Conservation (phyloP, 1,140 invertebrate genomes). For the Drosophila azteca region DNA sequence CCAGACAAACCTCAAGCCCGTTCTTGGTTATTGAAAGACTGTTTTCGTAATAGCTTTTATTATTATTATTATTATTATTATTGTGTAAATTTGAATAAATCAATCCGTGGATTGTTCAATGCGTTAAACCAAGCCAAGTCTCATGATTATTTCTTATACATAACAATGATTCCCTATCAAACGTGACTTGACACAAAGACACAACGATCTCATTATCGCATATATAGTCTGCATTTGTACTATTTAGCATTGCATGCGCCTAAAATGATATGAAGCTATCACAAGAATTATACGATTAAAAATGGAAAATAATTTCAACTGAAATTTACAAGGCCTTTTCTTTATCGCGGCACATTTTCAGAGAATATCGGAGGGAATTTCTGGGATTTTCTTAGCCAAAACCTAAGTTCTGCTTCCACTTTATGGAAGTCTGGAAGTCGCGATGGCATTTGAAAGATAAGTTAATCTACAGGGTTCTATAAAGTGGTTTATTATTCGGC, state of each 20-base stretch:
- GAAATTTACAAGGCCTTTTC: conserved; percentile 21
- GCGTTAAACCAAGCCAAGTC: conserved; percentile 52
- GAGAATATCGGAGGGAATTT: background rate
- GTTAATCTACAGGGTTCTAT: too few species aligned
- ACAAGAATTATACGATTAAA: conserved; percentile 17
- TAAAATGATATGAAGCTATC: conserved; percentile 38
- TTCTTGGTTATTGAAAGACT: conserved; percentile 69
- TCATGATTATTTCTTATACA: conserved; percentile 36
- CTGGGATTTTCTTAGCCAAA: too few species aligned
- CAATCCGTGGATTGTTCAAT: conserved; percentile 40
- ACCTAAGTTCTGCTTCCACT: too few species aligned
- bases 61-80: conserved; percentile 35
- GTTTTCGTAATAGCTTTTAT: conserved; percentile 44
- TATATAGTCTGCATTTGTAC: conserved; percentile 31
- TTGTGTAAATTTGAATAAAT: conserved; percentile 44
- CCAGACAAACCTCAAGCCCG: conserved; percentile 62
- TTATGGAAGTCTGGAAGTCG: too few species aligned
- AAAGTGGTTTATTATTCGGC: too few species aligned
- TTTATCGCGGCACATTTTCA: too few species aligned
- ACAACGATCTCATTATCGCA: conserved; percentile 68
- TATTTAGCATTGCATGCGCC: conserved; percentile 10
- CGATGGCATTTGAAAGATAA: too few species aligned
- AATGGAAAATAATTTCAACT: conserved; percentile 35
- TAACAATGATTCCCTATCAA: background rate
- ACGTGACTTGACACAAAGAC: conserved; percentile 59